Conservation (phyloP, 2,797 vertebrate species). For the Adelosebastes latens region DNA sequence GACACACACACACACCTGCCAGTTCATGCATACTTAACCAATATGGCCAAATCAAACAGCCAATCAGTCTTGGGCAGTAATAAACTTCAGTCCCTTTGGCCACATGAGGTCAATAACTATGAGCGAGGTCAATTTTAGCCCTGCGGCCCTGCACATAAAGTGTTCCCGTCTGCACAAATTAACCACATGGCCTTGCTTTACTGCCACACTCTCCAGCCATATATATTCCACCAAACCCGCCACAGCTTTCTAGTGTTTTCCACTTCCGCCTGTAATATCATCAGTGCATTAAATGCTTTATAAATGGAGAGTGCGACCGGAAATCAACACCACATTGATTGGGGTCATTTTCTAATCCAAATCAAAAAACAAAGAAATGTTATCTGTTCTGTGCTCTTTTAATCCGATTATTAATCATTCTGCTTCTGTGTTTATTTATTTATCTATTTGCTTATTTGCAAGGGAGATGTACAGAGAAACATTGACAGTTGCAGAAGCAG, state of each 20-base stretch:
- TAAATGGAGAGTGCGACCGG: neutral
- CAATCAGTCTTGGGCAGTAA: slow-evolving; percentile 9
- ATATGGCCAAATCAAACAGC: slow-evolving; percentile 31
- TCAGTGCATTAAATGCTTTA: neutral
- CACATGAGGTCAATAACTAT: slow-evolving; percentile 31
- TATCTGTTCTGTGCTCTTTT: neutral
- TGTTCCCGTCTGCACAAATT: neutral
- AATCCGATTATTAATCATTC: neutral
- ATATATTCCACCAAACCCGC: neutral
- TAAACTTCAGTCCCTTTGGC: slow-evolving; percentile 11
- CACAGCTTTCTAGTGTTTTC: neutral
- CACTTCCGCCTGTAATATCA: neutral
- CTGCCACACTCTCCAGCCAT: neutral
- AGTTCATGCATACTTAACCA: slow-evolving; percentile 34
- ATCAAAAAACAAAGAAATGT: neutral
- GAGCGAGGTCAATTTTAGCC: slow-evolving; percentile 13
- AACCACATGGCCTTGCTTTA: slow-evolving; percentile 8
- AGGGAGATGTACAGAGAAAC: neutral
- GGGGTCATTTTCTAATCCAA: neutral
- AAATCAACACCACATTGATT: neutral
- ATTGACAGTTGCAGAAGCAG: neutral
- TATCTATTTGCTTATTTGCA: neutral
- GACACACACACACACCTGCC: neutral
- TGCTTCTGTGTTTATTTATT: neutral
- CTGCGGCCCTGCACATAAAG: neutral